Conservation (phyloP, 1,140 invertebrate genomes). For the Drosophila arizonae region DNA sequence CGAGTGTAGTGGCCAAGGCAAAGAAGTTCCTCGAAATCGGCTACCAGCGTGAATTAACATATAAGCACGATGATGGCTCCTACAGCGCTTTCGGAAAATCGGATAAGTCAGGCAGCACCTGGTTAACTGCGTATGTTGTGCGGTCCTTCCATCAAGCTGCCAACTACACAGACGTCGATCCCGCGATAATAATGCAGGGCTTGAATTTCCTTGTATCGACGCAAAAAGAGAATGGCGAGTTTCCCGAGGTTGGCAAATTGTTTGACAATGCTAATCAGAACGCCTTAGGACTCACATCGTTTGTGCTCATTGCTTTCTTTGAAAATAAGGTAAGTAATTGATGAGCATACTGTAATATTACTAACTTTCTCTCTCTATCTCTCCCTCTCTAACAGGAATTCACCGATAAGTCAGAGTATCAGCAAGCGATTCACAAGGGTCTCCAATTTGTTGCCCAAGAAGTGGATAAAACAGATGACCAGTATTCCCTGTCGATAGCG, state of each 20-base stretch:
- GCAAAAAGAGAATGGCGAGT: constrained; percentile 88
- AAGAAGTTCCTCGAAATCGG: constrained; percentile 91
- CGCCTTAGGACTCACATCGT: constrained; percentile 92
- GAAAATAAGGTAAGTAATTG: constrained; percentile 85
- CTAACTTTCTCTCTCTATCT: background rate
- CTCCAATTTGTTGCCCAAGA: constrained; percentile 90
- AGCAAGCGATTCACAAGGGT: constrained; percentile 89
- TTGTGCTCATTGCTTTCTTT: constrained; percentile 91
- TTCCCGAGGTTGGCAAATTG: constrained; percentile 90
- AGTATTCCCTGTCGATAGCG: constrained; percentile 91
- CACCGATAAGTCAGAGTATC: constrained; percentile 82
- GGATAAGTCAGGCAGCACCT: constrained; percentile 92
- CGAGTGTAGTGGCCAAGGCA: constrained; percentile 84
- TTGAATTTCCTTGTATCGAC: constrained; percentile 90
- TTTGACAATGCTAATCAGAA: constrained; percentile 72
- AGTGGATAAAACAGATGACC: constrained; percentile 87
- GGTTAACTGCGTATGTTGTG: constrained; percentile 96
- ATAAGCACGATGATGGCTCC: constrained; percentile 94
- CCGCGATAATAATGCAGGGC: constrained; percentile 87
- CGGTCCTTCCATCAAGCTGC: constrained; percentile 93
- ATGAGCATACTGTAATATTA: no score
- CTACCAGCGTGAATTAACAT: constrained; percentile 96
- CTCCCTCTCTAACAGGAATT: constrained; percentile 52
- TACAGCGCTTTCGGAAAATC: constrained; percentile 96
- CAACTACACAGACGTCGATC: constrained; percentile 91